phyloP scores from a whole-genome alignment of 2,888 invertebrate species.

The Campopleginae sp. region DNA sequence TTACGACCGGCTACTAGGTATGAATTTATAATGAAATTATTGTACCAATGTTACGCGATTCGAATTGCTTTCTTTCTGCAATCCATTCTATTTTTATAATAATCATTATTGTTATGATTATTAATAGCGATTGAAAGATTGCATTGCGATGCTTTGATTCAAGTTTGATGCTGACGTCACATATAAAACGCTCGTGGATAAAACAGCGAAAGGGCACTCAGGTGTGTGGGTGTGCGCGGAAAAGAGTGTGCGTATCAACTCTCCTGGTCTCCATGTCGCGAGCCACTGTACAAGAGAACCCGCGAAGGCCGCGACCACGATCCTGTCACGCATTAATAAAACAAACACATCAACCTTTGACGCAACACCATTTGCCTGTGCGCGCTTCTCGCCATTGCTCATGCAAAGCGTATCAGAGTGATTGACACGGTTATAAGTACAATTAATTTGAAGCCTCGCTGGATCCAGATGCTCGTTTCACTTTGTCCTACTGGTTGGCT shows the following conservation, averaged over 20 bases:
- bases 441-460: constrained; percentile 42
- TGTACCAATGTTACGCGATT: neutral
- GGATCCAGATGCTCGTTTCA: constrained; percentile 12
- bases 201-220: constrained; percentile 58
- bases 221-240: constrained; percentile 56
- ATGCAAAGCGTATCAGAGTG: constrained; percentile 50
- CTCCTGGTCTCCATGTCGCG: constrained; percentile 50
- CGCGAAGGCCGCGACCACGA: constrained; percentile 78
- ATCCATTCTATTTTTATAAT: constrained; percentile 5
- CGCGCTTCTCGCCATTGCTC: constrained; percentile 16
- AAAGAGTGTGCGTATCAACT: constrained; percentile 43
- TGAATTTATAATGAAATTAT: neutral
- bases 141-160: constrained; percentile 45
- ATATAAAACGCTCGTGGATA: constrained; percentile 25
- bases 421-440: constrained; percentile 54
- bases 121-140: constrained; percentile 37
- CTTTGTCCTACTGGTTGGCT: neutral
- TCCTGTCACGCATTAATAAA: constrained; percentile 81
- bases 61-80: neutral
- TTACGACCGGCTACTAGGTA: neutral
- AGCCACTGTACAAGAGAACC: constrained; percentile 51
- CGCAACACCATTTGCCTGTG: constrained; percentile 69
- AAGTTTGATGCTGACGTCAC: constrained; percentile 60
- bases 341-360: constrained; percentile 82
- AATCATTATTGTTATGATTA: constrained; percentile 3